Evolutionary conservation across 1,140 invertebrate species (phyloP), one percentile per base, ranked within the genome.

Genomic region (Neuroterus valhalla): DNA sequence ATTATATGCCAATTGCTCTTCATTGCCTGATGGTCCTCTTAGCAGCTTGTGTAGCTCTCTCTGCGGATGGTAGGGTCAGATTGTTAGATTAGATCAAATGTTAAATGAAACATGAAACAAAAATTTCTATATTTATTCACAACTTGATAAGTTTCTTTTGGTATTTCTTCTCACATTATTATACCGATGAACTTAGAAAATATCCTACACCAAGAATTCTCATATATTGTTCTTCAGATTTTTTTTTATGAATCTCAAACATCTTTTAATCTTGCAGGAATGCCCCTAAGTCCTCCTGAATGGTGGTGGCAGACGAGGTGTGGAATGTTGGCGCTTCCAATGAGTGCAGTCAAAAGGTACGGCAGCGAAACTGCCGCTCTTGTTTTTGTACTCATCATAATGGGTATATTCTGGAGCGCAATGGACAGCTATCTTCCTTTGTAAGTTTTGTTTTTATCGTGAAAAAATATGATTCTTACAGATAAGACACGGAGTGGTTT

Each of bases 271-370:
- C 23, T 48, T 55, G n/a, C 8, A 55, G 50, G 50, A 50, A 95
- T 95, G 93, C 94, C 94, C 1, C 85, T 95, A 5, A 94, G 93
- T 80, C 94, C 94, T 4, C 94, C 94, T 3, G 94, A 95, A 84
- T 95, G 94, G 93, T 95, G 94, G 94, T 95, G 94, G 94, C 94
- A 95, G 79, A 95, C 94, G 1, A 91, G 93, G 81, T 94, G 93
- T n/a, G 94, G 94, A 15, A 92, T 94, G 90, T 82, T 95, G 42
- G 93, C 94, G 5, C 85, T 94, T 73, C 94, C 94, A 8, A 93
- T 95, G 93, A 94, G 92, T 66, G 91, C 93, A 8, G 92, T 95
- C n/a, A 91, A 93, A 15, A 92, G 93, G 45, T 95, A 94, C 78
- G 93, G 93, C 15, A 91, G 93, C 8, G 94, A 96, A 84, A 94